Percentiles rank a stretch among this genome's conserved stretches.
Conservation (phyloP, 2,797 vertebrate species). For the Knipowitschia caucasica region DNA sequence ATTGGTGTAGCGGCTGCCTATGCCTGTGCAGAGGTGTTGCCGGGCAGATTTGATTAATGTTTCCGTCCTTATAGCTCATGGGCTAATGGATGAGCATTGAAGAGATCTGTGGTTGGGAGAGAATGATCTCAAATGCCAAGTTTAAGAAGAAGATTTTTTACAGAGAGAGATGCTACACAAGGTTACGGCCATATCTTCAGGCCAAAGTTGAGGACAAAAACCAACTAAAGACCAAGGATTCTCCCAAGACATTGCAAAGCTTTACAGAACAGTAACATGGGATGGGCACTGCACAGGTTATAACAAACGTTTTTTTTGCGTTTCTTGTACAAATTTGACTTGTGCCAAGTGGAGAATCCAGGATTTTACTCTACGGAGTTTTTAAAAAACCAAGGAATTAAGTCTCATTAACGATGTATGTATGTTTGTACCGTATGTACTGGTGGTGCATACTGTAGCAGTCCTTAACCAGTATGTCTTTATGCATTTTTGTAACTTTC, state of each 20-base stretch:
- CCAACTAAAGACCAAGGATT: conserved; percentile 27
- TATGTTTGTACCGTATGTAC: conserved; percentile 64
- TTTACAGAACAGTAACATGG: conserved; percentile 64
- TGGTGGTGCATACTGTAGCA: conserved; percentile 63
- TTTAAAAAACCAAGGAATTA: conserved; percentile 76
- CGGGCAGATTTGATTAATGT: conserved; percentile 71
- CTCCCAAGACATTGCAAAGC: conserved; percentile 60
- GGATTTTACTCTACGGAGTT: conserved; percentile 73
- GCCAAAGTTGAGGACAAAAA: conserved; percentile 21
- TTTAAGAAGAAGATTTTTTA: conserved; percentile 31
- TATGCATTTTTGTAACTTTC: conserved; percentile 75
- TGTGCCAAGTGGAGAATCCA: conserved; percentile 74
- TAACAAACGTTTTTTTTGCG: conserved; percentile 54
- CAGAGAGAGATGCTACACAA: conserved; percentile 31
- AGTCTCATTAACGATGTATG: conserved; percentile 53
- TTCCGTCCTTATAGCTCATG: conserved; percentile 72
- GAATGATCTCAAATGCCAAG: conserved; percentile 42
- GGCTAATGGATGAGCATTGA: conserved; percentile 40
- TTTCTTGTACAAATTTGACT: conserved; percentile 69
- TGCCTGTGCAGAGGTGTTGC: conserved; percentile 32
- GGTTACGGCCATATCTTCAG: conserved; percentile 17
- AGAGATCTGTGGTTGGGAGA: conserved; percentile 24
- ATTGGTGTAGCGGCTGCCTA: conserved; percentile 46
- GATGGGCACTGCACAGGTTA: conserved; percentile 41
- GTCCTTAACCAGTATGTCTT: conserved; percentile 67